Base-by-base conservation (phyloP, 2,888 invertebrate genomes). In the Odontothrips loti region DNA sequence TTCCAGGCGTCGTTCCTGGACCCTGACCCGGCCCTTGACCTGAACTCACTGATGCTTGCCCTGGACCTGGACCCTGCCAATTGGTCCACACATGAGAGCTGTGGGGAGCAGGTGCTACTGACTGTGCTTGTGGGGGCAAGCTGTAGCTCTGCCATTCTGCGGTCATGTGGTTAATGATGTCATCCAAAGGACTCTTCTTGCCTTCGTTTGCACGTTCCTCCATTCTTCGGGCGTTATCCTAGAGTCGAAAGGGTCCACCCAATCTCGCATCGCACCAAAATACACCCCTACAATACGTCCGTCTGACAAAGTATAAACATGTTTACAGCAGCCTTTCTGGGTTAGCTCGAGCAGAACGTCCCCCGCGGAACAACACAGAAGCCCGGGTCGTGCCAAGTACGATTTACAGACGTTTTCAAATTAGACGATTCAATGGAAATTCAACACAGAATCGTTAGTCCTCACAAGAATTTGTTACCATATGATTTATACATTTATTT, bases 101-200 rank as follows among this genome's bases (percentile, higher is more conserved):
- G 27, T 82, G 81, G 80, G 84, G 83, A 81, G 83, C 82, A 82
- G 87, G 84, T 83, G 88, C 88, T 27, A 87, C 86, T 17, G 88
- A 86, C 83, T 89, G 89, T 6, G 89, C 68, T 75, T 27, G 23
- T 23, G 68, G 68, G 68, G 68, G 68, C 68, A 75, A 23, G 27
- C 68, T 89, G n/a, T 88, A 87, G 85, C 87, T 90, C 84, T 90
- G 90, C 83, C 89, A 87, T 85, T 91, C 90, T 23, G 90, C 89
- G 58, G 90, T 90, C 89, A 91, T 90, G 84, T 90, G 90, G 84
- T 90, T 90, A 82, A 91, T 90, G 82, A 91, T 90, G 85, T 91
- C 90, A 84, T 91, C 90, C 84, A 90, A 84, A 17, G 85, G 84
- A 51, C 83, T 82, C 80, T 85, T 85, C 83, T 85, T 85, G 12